Evolutionary conservation across 2,888 invertebrate species (phyloP).

Genomic region (Leptura quadrifasciata): DNA sequence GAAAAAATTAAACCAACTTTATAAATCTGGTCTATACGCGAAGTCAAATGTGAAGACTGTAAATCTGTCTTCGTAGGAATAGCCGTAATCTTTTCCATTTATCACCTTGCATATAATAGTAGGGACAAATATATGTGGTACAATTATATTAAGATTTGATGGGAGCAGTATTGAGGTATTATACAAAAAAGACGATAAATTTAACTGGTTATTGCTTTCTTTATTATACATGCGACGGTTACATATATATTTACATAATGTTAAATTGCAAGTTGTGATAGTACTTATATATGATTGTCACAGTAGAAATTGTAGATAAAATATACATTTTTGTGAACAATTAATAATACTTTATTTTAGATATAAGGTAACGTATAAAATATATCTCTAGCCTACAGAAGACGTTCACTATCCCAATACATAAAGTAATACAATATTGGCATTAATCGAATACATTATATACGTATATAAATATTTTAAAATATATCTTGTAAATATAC

Average conservation of each 20-base stretch:
- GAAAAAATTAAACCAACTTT: too few relatives aligned
- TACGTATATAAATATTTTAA: neutral
- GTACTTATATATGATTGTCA: conserved; percentile 63
- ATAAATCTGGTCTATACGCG: too few relatives aligned
- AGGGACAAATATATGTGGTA: too few relatives aligned
- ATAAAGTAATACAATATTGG: neutral
- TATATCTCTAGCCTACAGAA: conserved; percentile 19
- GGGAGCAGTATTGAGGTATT: neutral
- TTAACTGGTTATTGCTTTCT: conserved; percentile 39
- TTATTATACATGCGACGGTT: conserved; percentile 57
- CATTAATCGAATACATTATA: neutral
- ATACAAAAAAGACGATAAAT: neutral
- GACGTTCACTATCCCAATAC: neutral
- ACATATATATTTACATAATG: conserved; percentile 51
- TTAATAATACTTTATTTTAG: conserved; percentile 20
- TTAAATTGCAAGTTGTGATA: conserved; percentile 31
- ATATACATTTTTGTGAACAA: conserved; percentile 53
- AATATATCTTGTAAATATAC: neutral
- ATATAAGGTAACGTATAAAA: conserved; percentile 26
- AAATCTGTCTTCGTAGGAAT: too few relatives aligned
- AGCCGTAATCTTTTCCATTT: too few relatives aligned
- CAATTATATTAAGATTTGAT: too few relatives aligned
- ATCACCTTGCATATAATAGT: too few relatives aligned
- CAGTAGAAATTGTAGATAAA: conserved; percentile 68
- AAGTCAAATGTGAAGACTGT: too few relatives aligned